Percentiles rank a stretch among this genome's conserved stretches.
These are phyloP conservation scores for Cephalopachus bancanus DNA, from an alignment of 2,797 vertebrate species.

Conservation along the genomic window DNA sequence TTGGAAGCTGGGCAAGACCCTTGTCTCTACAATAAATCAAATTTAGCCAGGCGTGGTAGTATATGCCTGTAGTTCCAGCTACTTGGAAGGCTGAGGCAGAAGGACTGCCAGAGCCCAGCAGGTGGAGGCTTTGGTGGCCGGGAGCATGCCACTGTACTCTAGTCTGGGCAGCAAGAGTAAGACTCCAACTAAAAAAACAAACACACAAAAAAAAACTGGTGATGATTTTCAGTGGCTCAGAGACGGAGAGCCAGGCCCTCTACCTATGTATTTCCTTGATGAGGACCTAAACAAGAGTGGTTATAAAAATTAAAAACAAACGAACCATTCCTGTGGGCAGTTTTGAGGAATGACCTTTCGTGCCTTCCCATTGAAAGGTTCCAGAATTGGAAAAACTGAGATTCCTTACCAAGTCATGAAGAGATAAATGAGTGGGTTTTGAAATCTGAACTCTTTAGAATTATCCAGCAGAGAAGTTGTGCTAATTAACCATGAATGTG, in stretches of 20 bases:
- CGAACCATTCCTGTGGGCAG: background rate
- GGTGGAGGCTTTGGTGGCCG: too few relatives aligned
- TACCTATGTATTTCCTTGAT: background rate
- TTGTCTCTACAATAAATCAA: too few relatives aligned
- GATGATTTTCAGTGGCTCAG: too few relatives aligned
- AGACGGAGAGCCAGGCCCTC: background rate
- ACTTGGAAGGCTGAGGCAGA: too few relatives aligned
- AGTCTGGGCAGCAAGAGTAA: too few relatives aligned
- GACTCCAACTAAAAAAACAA: too few relatives aligned
- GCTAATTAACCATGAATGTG: background rate
- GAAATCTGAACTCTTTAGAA: background rate
- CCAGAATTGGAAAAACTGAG: conserved; percentile 32
- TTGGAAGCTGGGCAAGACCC: too few relatives aligned
- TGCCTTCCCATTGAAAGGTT: background rate
- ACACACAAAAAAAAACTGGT: too few relatives aligned
- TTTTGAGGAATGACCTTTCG: background rate
- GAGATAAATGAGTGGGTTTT: background rate
- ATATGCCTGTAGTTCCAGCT: too few relatives aligned
- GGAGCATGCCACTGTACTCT: too few relatives aligned
- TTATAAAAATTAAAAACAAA: background rate
- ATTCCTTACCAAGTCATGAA: background rate
- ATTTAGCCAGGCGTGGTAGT: too few relatives aligned
- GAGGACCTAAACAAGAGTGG: background rate
- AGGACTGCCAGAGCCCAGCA: too few relatives aligned
- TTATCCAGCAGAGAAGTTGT: background rate